Conservation (phyloP, 2,888 invertebrate species). For the Philhelius pedissequus region DNA sequence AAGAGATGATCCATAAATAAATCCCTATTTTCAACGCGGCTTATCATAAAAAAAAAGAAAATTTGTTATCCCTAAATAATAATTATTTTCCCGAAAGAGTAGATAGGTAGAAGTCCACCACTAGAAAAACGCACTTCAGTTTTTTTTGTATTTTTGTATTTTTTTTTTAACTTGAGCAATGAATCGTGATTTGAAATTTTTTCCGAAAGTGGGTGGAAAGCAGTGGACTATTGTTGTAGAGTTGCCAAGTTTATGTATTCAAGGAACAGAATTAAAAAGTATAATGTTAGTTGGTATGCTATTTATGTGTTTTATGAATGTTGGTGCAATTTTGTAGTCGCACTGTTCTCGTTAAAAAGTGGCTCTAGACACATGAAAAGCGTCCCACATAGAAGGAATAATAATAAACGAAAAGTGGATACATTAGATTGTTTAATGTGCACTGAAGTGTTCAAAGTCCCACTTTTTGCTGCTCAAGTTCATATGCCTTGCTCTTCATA, state of each 20-base stretch:
- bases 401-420: no score
- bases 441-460: no score
- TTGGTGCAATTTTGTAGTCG: no score
- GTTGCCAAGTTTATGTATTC: background rate
- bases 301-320: no score
- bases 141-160: background rate
- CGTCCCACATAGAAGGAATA: no score
- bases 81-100: background rate
- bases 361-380: no score
- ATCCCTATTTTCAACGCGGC: slow-evolving; percentile 35
- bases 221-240: background rate
- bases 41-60: slow-evolving; percentile 16
- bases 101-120: slow-evolving; percentile 1
- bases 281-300: background rate
- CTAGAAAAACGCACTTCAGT: slow-evolving; percentile 15
- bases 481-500: no score
- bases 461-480: no score
- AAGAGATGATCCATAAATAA: slow-evolving; percentile 56
- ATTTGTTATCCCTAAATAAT: slow-evolving; percentile 22
- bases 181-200: slow-evolving; percentile 16
- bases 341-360: no score
- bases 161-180: background rate
- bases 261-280: background rate
- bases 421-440: no score
- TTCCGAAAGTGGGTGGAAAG: background rate